These are phyloP conservation scores for Xylocopa sonorina DNA, from an alignment of 1,140 invertebrate genomes.

Conservation along the genomic window DNA sequence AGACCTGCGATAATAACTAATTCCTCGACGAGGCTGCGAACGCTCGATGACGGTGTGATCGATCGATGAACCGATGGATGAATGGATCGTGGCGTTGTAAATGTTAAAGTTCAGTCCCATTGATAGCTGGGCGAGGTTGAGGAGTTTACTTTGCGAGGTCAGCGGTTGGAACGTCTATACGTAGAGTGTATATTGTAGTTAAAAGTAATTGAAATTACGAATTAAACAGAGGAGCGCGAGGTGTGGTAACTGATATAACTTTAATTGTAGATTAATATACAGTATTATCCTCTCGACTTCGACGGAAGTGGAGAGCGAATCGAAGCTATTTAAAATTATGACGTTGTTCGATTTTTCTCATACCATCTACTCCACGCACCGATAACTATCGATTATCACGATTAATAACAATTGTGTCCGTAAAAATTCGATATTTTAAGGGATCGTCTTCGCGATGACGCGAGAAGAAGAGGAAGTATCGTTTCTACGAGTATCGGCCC, in stretches of 20 bases:
- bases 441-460: neutral
- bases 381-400: neutral
- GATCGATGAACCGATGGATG: neutral
- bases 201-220: neutral
- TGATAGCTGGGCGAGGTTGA: neutral
- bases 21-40: neutral
- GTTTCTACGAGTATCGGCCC: neutral
- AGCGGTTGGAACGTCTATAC: neutral
- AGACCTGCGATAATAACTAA: neutral
- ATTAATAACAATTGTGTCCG: neutral
- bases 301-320: neutral
- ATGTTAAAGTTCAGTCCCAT: slow-evolving; percentile 7
- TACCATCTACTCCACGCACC: neutral
- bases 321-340: neutral
- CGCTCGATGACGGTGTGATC: neutral
- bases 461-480: neutral
- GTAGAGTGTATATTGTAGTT: neutral
- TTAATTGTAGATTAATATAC: neutral
- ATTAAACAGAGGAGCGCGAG: too few species aligned
- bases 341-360: neutral
- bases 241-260: neutral
- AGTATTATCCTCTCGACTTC: slow-evolving; percentile 6
- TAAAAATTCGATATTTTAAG: neutral
- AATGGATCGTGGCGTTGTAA: neutral
- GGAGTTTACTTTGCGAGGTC: neutral